Base-by-base conservation (phyloP, 2,113 vertebrate species). In the Dipodomys stephensi region DNA sequence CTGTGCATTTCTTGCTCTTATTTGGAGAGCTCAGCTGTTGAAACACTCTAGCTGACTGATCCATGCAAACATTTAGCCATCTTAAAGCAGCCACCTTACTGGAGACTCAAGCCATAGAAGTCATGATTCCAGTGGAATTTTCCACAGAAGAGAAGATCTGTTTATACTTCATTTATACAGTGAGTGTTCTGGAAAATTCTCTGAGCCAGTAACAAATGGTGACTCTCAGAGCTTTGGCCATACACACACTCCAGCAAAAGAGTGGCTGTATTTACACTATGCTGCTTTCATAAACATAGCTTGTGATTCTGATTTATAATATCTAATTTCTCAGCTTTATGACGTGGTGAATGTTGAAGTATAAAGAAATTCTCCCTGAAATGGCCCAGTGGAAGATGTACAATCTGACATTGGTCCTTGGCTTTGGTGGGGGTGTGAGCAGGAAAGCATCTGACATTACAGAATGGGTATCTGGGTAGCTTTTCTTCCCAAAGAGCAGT, bases 161-260 rank as follows among this genome's bases (percentile, higher is more conserved):
- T 81, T 80, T 74, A 79, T 7, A 87, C 28, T 79, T 87, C 86
- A 46, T 67, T 89, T 72, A 83, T 53, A 69, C 71, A 74, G 69
- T 87, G 9, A 49, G 39, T 57, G 73, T 87, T 88, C 62, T 90
- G 16, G 79, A 91, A 90, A 78, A 16, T 53, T 87, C 83, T 90
- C 30, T 87, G 90, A 44, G 60, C 64, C 27, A 71, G 19, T 78
- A 49, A 79, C 65, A 94, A 57, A 62, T 15, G 13, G 78, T 57
- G 67, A 3, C 44, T 72, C 92, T 76, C 62, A 44, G 2, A 84
- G 67, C 57, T 60, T 89, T 76, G 35, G 69, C 49, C 28, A 49
- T 74, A 20, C 83, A 79, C 72, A 30, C 68, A 78, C 8, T 62
- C 53, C 67, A 60, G 20, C 32, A 71, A 67, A 83, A 68, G 25